These are phyloP conservation scores for Thunnus maccoyii DNA, from an alignment of 2,113 vertebrate species.

Conservation along the genomic window DNA sequence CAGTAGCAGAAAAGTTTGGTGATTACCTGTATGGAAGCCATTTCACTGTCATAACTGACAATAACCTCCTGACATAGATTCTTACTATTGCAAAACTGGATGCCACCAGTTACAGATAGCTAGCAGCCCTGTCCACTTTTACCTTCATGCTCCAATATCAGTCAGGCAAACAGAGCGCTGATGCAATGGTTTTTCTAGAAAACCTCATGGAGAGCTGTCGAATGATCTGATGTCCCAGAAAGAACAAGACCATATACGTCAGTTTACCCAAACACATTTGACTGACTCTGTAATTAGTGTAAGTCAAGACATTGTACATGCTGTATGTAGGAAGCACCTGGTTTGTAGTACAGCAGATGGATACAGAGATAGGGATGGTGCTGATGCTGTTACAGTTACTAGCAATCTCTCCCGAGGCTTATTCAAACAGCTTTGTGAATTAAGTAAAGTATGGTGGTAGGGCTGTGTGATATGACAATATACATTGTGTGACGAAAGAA, in stretches of 20 bases:
- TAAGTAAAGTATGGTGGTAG: no score
- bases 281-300: background rate
- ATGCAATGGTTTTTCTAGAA: slow-evolving; percentile 9
- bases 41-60: background rate
- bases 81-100: slow-evolving; percentile 11
- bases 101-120: slow-evolving; percentile 24
- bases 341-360: background rate
- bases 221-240: slow-evolving; percentile 6
- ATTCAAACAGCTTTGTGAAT: no score
- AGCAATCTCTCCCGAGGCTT: no score
- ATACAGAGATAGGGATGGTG: no score
- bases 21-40: no score
- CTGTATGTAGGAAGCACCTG: slow-evolving; percentile 14
- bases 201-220: background rate
- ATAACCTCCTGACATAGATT: background rate
- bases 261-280: slow-evolving; percentile 17
- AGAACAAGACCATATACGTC: background rate
- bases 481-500: no score
- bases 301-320: slow-evolving; percentile 4
- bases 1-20: no score
- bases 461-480: no score
- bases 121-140: slow-evolving; percentile 22
- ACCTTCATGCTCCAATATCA: background rate
- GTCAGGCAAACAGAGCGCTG: slow-evolving; percentile 11
- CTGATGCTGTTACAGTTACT: no score